Evolutionary conservation across 64 coral and sea anemone species (phyloP), one percentile per base, ranked within the genome.

Genomic region (Stylophora pistillata): DNA sequence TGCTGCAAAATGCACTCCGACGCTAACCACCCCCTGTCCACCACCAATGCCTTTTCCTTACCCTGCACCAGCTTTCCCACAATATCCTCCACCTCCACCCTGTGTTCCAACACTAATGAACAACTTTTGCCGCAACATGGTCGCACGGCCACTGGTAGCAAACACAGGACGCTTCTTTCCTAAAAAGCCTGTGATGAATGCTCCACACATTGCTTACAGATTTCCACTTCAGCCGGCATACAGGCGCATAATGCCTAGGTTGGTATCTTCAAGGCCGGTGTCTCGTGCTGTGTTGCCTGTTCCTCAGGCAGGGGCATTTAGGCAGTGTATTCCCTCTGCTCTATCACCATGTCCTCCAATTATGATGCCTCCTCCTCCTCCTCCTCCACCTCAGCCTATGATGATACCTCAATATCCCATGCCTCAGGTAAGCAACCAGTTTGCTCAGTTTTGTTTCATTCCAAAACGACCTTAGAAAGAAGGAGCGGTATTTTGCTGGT

Each of bases 201-300:
- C 64, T 28, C 21, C 5, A 6, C 20, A 21, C 23, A 25, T 68
- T 28, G 69, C 80, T 47, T 84, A 69, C 61, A 84, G 80, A 16
- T 84, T 69, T 54, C 80, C 80, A 54, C 80, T 84, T 69, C 80
- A 64, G 15, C 80, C 80, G 64, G 64, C 64, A 84, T 84, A 69
- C 61, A 84, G 80, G 26, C 60, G 80, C 53, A 84, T 66, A 32
- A 54, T 62, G 62, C 62, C 80, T 41, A 68, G 62, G 37, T 34
- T 84, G 61, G 80, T 84, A 84, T 65, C 80, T 69, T 20, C 80
- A 84, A 84, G 30, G 34, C 80, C 80, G 41, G 80, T 84, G 4
- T 84, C 80, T 37, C 80, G 80, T 28, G 80, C 80, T 84, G 80
- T 84, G 30, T 34, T 84, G 21, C 80, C 80, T 13, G 34, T 84